These are phyloP conservation scores for Oikopleura dioica DNA, from an alignment of 23 tunicate genomes.

Conservation along the genomic window DNA sequence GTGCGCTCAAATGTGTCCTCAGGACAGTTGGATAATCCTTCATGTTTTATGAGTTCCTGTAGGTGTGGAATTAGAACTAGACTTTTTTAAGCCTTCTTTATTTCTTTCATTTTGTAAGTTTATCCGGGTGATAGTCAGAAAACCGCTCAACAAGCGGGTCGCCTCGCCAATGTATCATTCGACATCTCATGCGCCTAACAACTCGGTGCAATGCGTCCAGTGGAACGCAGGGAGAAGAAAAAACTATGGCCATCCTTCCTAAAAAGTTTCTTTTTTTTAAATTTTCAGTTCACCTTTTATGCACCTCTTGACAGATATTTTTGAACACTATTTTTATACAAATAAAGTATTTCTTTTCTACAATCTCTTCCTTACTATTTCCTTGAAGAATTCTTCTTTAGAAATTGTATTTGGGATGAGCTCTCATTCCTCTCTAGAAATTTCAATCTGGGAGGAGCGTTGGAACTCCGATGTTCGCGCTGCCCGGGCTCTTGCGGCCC, in stretches of 20 bases:
- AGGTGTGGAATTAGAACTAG: too few species aligned
- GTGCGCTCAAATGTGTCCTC: too few species aligned
- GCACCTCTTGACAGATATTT: neutral
- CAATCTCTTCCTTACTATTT: neutral
- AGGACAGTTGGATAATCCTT: too few species aligned
- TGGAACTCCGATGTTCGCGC: conserved; percentile 1
- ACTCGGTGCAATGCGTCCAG: neutral
- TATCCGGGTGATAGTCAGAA: too few species aligned
- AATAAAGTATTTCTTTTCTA: neutral
- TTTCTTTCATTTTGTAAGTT: too few species aligned
- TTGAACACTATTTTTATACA: neutral
- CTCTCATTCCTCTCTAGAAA: neutral
- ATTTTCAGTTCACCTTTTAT: neutral
- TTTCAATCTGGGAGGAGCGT: neutral
- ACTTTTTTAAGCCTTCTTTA: too few species aligned
- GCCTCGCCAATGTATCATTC: neutral
- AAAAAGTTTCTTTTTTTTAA: too few species aligned
- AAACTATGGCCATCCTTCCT: too few species aligned
- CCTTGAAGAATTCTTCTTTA: neutral
- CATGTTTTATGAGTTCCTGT: too few species aligned
- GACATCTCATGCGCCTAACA: neutral
- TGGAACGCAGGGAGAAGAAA: neutral
- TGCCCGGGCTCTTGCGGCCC: conserved; percentile 1
- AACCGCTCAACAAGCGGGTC: neutral
- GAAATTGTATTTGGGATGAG: neutral